These are phyloP conservation scores for Corythaixoides concolor DNA, from an alignment of 2,113 vertebrate genomes.

Conservation along the genomic window DNA sequence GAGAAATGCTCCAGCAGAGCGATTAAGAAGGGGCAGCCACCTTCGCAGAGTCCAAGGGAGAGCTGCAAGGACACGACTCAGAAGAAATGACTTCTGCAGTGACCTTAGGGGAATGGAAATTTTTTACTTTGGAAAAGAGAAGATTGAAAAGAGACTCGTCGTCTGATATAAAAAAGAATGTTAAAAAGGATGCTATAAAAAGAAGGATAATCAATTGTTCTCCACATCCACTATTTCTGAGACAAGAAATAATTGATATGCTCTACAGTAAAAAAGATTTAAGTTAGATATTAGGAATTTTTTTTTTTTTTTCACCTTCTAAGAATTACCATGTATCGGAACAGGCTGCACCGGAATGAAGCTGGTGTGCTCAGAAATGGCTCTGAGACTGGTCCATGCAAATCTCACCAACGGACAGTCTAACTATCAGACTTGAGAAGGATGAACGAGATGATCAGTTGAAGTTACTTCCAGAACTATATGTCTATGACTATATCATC, in stretches of 20 bases:
- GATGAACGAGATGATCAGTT: background rate
- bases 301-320: background rate
- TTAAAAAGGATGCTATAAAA: constrained; percentile 52
- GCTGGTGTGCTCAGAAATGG: background rate
- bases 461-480: background rate
- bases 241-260: constrained; percentile 45
- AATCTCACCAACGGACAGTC: background rate
- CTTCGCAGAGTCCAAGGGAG: background rate
- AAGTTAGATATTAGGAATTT: background rate
- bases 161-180: background rate
- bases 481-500: fast-evolving
- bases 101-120: background rate
- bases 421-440: background rate
- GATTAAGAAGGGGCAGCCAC: constrained; percentile 1
- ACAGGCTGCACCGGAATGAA: background rate
- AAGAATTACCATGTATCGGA: background rate
- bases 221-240: constrained; percentile 28
- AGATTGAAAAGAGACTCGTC: background rate
- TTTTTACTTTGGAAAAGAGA: background rate
- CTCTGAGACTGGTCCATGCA: background rate
- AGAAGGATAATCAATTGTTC: constrained; percentile 45
- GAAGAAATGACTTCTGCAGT: fast-evolving
- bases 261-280: constrained; percentile 32
- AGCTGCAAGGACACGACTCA: background rate
- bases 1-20: background rate